Base-by-base conservation (phyloP, 1,140 invertebrate species). In the Tetragonula clypearis region DNA sequence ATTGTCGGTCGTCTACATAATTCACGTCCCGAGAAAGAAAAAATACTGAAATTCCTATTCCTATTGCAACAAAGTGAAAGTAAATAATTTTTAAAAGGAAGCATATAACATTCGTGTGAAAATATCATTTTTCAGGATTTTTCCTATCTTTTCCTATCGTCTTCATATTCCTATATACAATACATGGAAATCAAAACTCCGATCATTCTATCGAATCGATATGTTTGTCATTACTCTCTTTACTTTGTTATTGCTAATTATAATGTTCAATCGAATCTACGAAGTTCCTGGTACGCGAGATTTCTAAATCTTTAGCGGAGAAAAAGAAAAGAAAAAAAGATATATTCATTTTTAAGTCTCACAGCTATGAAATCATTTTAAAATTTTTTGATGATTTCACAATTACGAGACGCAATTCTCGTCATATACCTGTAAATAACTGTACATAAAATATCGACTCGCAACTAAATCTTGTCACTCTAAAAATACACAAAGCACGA, bases 21-120 rank as follows among this genome's bases (percentile, higher is more conserved):
- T 81, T 65, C 23, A 14, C 19, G n/a, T 35, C 11, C 58, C 79
- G 49, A 60, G 26, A 35, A 69, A 77, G 23, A 56, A 72, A 73
- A 49, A 19, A 69, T 23, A 15, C 60, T 74, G 6, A 26, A 21
- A 30, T 23, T 17, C 30, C n/a, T 26, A 23, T n/a, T 17, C 30
- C n/a, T 26, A 23, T n/a, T 17, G 65, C 68, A 62, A 14, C n/a
- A 74, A 86, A 88, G 80, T 78, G 78, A 65, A 88, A 86, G 72
- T 35, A 35, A 88, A 71, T 19, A 65, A 19, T 82, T 71, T 79
- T 65, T 79, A 69, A 85, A 49, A 30, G 58, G 79, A 87, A 85
- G 79, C 58, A 82, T 41, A 77, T 30, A 49, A 49, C 8, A 35
- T 69, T 69, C 30, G 2, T 30, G 19, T 41, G 19, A 8, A 69